These are phyloP conservation scores for Diadumene lineata DNA, from an alignment of 92 coral and sea anemone genomes.

Conservation along the genomic window DNA sequence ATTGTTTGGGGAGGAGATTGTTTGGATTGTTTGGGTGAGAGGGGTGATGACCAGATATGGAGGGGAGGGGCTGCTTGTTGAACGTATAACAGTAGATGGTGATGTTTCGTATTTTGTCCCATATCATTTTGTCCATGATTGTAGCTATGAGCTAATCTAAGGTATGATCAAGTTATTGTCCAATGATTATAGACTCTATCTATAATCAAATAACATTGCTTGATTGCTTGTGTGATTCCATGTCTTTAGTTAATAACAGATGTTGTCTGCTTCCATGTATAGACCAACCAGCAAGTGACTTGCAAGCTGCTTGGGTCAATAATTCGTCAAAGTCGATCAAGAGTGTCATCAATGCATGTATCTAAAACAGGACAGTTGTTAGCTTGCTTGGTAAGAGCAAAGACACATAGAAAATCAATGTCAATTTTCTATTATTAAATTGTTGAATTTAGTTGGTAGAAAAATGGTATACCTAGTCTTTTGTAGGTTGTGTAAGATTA, in stretches of 20 bases:
- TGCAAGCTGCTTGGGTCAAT: conserved; percentile 88
- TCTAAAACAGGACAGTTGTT: conserved; percentile 68
- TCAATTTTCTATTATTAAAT: background rate
- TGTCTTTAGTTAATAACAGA: too few species aligned
- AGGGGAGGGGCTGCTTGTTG: background rate
- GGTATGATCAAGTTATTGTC: background rate
- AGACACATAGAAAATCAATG: background rate
- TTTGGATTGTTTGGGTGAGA: too few species aligned
- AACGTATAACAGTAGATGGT: background rate
- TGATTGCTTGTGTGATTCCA: too few species aligned
- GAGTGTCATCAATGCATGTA: conserved; percentile 70
- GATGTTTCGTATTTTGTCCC: too few species aligned
- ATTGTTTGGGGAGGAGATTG: too few species aligned
- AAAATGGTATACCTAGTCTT: too few species aligned
- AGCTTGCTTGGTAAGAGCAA: conserved; percentile 80
- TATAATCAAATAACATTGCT: background rate
- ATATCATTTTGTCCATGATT: background rate
- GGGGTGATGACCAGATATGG: too few species aligned
- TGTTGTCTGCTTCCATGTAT: background rate
- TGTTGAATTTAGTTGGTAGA: background rate
- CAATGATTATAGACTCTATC: background rate
- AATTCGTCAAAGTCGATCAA: conserved; percentile 78
- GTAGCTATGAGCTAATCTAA: background rate
- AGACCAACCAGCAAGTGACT: conserved; percentile 62
- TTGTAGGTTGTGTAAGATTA: too few species aligned